Evolutionary conservation across 2,888 invertebrate species (phyloP).

Genomic region (Sarcophaga subvicina): DNA sequence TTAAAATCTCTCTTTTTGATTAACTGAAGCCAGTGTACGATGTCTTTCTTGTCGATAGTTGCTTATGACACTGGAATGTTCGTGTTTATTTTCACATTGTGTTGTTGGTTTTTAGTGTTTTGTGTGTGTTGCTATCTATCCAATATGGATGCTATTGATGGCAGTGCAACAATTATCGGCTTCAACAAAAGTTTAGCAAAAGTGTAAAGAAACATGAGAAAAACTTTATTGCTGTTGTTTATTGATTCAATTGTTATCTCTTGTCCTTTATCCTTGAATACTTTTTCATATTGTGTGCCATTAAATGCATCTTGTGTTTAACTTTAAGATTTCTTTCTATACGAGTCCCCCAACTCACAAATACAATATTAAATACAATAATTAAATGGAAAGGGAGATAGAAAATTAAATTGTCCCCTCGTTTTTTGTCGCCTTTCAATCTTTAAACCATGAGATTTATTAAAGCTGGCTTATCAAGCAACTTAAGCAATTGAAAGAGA

Average conservation of each 20-base stretch:
- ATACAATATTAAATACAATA: too few relatives aligned
- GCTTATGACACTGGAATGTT: too few relatives aligned
- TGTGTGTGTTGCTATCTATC: too few relatives aligned
- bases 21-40: too few relatives aligned
- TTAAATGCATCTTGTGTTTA: conserved; percentile 31
- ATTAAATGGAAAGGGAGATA: too few relatives aligned
- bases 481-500: not conserved
- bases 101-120: too few relatives aligned
- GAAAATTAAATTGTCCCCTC: not conserved
- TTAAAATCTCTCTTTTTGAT: too few relatives aligned
- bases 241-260: conserved; percentile 61
- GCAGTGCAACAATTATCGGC: conserved; percentile 55
- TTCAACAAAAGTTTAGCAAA: not conserved
- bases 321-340: too few relatives aligned
- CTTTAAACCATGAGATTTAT: not conserved
- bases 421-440: not conserved
- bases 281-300: conserved; percentile 18
- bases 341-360: too few relatives aligned
- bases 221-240: conserved; percentile 32
- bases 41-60: too few relatives aligned
- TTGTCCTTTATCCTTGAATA: conserved; percentile 59
- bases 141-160: not conserved
- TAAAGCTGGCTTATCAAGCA: not conserved
- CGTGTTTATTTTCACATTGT: too few relatives aligned
- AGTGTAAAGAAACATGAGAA: not conserved